Conservation (phyloP, 2,888 invertebrate genomes). For the Charanyca ferruginea region DNA sequence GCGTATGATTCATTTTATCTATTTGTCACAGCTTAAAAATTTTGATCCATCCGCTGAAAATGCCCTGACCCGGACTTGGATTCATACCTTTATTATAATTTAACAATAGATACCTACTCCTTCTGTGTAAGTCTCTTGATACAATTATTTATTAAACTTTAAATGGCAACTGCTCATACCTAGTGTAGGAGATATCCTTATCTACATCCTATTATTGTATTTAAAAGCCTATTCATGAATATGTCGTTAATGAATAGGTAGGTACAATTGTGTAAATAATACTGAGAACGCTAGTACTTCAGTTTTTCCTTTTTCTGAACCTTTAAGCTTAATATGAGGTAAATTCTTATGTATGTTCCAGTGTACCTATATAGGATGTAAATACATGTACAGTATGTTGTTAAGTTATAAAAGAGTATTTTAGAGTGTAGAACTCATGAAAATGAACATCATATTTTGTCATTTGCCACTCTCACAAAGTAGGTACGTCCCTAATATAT, state of each 20-base stretch:
- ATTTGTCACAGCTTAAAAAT: constrained; percentile 26
- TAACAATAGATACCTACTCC: constrained; percentile 28
- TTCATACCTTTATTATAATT: constrained; percentile 15
- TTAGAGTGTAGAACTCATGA: too few relatives aligned
- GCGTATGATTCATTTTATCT: constrained; percentile 8
- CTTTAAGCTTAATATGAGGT: constrained; percentile 20
- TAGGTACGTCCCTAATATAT: too few relatives aligned
- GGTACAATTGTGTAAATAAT: constrained; percentile 20
- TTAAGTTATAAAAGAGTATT: too few relatives aligned
- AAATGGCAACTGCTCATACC: constrained; percentile 67
- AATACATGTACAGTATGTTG: not conserved
- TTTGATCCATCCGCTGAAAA: constrained; percentile 46
- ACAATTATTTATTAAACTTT: constrained; percentile 54
- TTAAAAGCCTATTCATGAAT: constrained; percentile 21
- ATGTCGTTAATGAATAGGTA: constrained; percentile 11
- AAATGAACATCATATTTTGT: too few relatives aligned
- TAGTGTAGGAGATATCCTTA: constrained; percentile 65
- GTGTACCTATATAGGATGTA: constrained; percentile 2
- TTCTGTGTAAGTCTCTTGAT: constrained; percentile 45
- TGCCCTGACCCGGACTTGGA: constrained; percentile 65
- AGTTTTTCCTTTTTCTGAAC: constrained; percentile 19
- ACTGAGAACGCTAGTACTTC: constrained; percentile 25
- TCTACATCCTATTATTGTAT: constrained; percentile 66
- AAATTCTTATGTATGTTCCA: constrained; percentile 21
- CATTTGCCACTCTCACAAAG: too few relatives aligned